phyloP scores from a whole-genome alignment of 2,888 invertebrate species.

The Theretra japonica region DNA sequence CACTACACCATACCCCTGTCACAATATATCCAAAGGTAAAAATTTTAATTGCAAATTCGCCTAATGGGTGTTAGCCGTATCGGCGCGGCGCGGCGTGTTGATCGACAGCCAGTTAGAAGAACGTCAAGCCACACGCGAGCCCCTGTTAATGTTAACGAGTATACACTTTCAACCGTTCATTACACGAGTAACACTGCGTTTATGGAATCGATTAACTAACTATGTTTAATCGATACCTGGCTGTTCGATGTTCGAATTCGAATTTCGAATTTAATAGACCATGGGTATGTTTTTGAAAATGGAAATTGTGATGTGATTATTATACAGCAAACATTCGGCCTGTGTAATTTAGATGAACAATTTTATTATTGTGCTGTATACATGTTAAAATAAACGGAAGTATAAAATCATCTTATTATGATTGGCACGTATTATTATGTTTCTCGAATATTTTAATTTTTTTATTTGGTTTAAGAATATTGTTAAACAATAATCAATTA shows the following conservation, averaged over 20 bases:
- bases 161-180: conserved; percentile 24
- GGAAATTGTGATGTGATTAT: too few relatives aligned
- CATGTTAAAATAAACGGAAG: too few relatives aligned
- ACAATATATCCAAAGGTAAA: not conserved
- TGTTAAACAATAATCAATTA: too few relatives aligned
- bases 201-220: conserved; percentile 10
- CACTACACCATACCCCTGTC: not conserved
- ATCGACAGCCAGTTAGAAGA: conserved; percentile 17
- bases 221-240: not conserved
- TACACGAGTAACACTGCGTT: conserved; percentile 6
- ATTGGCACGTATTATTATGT: too few relatives aligned
- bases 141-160: conserved; percentile 22
- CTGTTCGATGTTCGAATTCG: not conserved
- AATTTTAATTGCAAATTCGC: not conserved
- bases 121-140: conserved; percentile 1
- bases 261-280: not conserved
- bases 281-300: not conserved
- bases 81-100: not conserved
- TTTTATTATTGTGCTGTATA: too few relatives aligned
- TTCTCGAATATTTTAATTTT: too few relatives aligned
- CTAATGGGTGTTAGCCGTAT: not conserved
- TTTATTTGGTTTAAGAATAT: too few relatives aligned
- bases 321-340: too few relatives aligned
- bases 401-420: too few relatives aligned
- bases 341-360: too few relatives aligned